These are phyloP conservation scores for Manis javanica DNA, from an alignment of 2,797 vertebrate species.

Conservation along the genomic window DNA sequence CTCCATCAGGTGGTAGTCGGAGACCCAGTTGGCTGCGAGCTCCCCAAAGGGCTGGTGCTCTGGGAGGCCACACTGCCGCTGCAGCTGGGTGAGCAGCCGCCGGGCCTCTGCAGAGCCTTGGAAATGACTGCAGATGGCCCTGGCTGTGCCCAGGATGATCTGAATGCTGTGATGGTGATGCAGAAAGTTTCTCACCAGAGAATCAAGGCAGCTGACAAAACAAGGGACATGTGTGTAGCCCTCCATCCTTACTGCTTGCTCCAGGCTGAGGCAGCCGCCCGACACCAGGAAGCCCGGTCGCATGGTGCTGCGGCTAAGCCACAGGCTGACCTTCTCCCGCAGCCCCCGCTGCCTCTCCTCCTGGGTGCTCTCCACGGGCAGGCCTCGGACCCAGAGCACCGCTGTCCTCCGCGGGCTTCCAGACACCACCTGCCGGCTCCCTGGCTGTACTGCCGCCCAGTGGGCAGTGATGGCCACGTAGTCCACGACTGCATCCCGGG, in stretches of 20 bases:
- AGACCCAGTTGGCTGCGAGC: conserved; percentile 14
- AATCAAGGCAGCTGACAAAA: conserved; percentile 59
- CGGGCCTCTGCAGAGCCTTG: conserved; percentile 4
- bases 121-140: conserved; percentile 67
- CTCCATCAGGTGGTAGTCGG: conserved; percentile 22
- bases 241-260: background rate
- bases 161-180: conserved; percentile 62
- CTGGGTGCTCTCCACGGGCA: background rate
- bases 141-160: conserved; percentile 39
- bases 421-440: accelerated
- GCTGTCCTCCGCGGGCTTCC: background rate
- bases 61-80: conserved; percentile 9
- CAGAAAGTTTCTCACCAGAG: conserved; percentile 64
- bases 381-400: conserved; percentile 34
- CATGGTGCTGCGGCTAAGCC: conserved; percentile 55
- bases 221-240: conserved; percentile 61
- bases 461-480: conserved; percentile 46
- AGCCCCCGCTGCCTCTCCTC: conserved; percentile 29
- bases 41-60: conserved; percentile 21
- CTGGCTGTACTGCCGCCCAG: background rate
- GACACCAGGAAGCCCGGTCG: conserved; percentile 52
- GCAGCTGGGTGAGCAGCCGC: conserved; percentile 29
- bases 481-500: background rate
- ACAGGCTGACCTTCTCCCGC: conserved; percentile 45
- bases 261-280: conserved; percentile 2